phyloP scores from a whole-genome alignment of 2,797 vertebrate genomes.

The Brachyrhaphis roseni region DNA sequence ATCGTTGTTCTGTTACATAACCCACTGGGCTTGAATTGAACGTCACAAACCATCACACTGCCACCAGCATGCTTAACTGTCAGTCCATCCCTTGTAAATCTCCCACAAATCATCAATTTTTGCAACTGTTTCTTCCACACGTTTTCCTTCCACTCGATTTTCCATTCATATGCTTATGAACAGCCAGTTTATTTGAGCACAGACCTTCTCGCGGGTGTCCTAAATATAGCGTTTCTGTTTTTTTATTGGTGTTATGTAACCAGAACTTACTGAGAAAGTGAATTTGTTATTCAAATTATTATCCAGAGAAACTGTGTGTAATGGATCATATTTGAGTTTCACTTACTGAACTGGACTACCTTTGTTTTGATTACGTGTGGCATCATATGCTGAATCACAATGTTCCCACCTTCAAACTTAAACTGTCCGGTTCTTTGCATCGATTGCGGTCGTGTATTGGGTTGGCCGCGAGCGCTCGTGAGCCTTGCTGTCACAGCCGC shows the following conservation, averaged over 20 bases:
- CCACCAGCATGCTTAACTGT: neutral
- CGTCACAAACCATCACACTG: neutral
- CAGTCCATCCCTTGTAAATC: neutral
- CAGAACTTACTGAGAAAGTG: neutral
- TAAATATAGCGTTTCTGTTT: neutral
- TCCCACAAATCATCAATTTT: neutral
- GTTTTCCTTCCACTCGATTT: neutral
- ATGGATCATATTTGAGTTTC: neutral
- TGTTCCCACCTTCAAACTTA: neutral
- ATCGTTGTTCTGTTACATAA: neutral
- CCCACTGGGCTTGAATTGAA: neutral
- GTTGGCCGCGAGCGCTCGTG: neutral
- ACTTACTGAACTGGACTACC: neutral
- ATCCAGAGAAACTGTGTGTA: neutral
- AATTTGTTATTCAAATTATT: neutral
- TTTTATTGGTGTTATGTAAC: neutral
- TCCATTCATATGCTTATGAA: neutral
- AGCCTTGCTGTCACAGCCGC: constrained; percentile 38
- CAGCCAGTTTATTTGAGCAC: neutral
- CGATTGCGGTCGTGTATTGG: neutral
- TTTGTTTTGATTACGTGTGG: neutral
- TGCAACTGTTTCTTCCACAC: neutral
- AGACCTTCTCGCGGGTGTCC: too few relatives aligned
- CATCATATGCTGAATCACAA: neutral
- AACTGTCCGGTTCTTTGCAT: neutral